Percentiles rank a stretch among this genome's conserved stretches.
These are phyloP conservation scores for Phylloscopus trochiloides DNA, from an alignment of 2,113 vertebrate species.

Conservation along the genomic window DNA sequence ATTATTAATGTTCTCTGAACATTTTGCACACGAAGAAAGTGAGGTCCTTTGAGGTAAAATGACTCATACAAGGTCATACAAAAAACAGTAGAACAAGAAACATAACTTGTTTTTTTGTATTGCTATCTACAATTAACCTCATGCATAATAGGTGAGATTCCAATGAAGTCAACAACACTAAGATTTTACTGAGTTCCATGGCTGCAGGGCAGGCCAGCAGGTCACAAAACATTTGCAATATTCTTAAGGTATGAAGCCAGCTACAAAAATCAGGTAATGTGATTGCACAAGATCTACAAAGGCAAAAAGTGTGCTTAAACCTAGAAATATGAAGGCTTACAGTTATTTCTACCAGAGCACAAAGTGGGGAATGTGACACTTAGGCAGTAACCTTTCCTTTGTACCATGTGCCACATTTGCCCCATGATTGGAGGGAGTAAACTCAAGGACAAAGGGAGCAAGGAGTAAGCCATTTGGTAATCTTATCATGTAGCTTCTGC, in stretches of 20 bases:
- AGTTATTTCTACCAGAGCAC: neutral
- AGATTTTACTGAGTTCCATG: neutral
- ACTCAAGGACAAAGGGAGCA: constrained; percentile 74
- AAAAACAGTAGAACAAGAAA: neutral
- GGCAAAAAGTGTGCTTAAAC: neutral
- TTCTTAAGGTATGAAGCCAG: neutral
- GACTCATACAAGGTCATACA: neutral
- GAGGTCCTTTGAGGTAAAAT: neutral
- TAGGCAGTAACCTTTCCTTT: neutral
- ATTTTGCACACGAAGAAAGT: neutral
- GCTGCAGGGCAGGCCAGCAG: neutral
- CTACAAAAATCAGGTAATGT: neutral
- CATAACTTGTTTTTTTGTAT: neutral
- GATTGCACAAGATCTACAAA: neutral
- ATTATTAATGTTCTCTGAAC: neutral
- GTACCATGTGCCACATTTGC: neutral
- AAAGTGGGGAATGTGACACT: neutral
- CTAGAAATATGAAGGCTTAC: neutral
- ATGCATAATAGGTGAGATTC: neutral
- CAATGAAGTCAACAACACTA: neutral
- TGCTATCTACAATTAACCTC: neutral
- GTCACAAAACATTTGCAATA: neutral
- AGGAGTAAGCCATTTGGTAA: constrained; percentile 67
- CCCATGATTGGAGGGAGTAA: constrained; percentile 58
- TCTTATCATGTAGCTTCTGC: constrained; percentile 72